Base-by-base conservation (phyloP, 2,888 invertebrate genomes). In the Artemia sinica region DNA sequence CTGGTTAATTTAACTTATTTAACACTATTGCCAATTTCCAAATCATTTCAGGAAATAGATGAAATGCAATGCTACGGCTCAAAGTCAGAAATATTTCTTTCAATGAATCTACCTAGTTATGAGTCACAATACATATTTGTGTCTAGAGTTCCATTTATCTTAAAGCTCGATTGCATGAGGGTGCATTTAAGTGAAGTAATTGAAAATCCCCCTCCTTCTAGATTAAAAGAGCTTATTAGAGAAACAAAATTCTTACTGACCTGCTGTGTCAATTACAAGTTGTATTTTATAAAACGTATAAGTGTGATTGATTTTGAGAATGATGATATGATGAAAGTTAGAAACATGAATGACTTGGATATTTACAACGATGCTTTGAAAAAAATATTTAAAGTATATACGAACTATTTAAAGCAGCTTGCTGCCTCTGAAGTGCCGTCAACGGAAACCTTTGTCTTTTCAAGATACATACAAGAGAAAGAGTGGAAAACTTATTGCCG, bases 81-180 rank as follows among this genome's bases (percentile, higher is more conserved):
- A 74, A 88, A 87, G 86, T 87, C 88, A 71, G 80, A 83, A 11
- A 89, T 91, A 79, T 85, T 87, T 68, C 79, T 82, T 71, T 81
- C 84, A 14, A 83, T 93, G 78, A 83, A 84, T 71, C 80, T 95
- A 72, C 95, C 94, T 0, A 88, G 90, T 3, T 92, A 91, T 80
- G 83, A 80, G 73, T 84, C 87, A 51, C 84, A 87, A 71, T 95
- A 91, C 80, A 82, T 94, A 68, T 90, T 93, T 77, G 82, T 95
- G 18, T 85, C 89, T 71, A 84, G 87, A 68, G 85, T 94, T 68
- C 89, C 91, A 48, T 79, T 96, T 75, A 91, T 94, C 78, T 86
- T 93, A n/a, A 86, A 92, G 72, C 89, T 93, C 76, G 93, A 95
- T 78, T 94, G 92, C 80, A 80, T 95, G 65, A 80, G 85, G 71